Evolutionary conservation across 2,888 invertebrate species (phyloP).

Genomic region (Drosophila flavopinicola): DNA sequence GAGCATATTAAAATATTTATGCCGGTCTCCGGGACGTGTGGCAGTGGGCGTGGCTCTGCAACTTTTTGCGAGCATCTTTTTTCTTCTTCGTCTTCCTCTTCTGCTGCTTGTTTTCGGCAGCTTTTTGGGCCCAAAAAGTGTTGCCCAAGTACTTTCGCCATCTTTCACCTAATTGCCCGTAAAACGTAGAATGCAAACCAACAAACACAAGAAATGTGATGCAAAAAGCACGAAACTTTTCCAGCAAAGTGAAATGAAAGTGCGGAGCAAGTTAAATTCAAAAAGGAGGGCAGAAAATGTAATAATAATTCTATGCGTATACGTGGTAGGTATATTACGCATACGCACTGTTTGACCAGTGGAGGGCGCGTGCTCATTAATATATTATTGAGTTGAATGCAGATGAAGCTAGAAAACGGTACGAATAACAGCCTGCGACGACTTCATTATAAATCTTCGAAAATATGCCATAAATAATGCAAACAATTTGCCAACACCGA

Average conservation of each 20-base stretch:
- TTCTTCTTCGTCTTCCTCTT: constrained; percentile 17
- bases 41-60: constrained; percentile 16
- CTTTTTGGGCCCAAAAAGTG: constrained; percentile 49
- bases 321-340: constrained; percentile 41
- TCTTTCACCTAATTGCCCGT: constrained; percentile 76
- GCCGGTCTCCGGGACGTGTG: constrained; percentile 30
- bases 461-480: constrained; percentile 79
- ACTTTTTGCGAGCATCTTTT: constrained; percentile 45
- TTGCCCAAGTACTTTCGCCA: constrained; percentile 63
- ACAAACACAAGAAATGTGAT: neutral
- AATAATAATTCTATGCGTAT: neutral
- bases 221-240: constrained; percentile 40
- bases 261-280: constrained; percentile 10
- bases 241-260: constrained; percentile 4
- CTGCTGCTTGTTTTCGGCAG: constrained; percentile 27
- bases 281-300: neutral
- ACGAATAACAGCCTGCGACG: constrained; percentile 52
- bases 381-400: constrained; percentile 69
- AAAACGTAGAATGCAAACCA: constrained; percentile 55
- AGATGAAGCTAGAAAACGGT: constrained; percentile 54
- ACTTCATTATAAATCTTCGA: constrained; percentile 80
- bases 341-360: constrained; percentile 42
- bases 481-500: constrained; percentile 70
- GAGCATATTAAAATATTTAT: constrained; percentile 74
- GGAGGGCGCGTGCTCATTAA: constrained; percentile 62